These are phyloP conservation scores for Alethe castanea DNA, from an alignment of 2,113 vertebrate genomes.

Conservation along the genomic window DNA sequence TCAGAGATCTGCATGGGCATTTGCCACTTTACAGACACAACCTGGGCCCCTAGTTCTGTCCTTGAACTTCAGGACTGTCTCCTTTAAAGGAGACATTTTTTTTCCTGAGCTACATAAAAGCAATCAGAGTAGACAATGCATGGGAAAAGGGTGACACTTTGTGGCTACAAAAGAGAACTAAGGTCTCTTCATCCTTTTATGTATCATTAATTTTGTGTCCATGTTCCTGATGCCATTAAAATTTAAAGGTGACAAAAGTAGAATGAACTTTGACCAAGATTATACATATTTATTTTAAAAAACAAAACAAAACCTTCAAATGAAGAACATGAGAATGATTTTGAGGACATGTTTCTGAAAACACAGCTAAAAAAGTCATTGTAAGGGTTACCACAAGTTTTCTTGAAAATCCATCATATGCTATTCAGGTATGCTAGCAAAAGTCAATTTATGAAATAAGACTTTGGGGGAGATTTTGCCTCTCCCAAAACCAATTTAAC, in stretches of 20 bases:
- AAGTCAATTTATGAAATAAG: background rate
- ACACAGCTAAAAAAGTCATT: background rate
- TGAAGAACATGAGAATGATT: background rate
- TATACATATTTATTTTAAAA: background rate
- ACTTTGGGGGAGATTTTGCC: background rate
- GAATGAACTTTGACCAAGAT: background rate
- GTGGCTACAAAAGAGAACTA: slow-evolving; percentile 43
- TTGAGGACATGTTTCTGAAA: background rate
- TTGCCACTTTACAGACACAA: background rate
- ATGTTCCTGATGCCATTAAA: background rate
- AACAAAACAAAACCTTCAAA: background rate
- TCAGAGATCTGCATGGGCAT: background rate
- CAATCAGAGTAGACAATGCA: background rate
- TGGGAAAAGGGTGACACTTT: slow-evolving; percentile 63
- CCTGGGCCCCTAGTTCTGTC: background rate
- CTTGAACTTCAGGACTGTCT: background rate
- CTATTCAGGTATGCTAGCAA: background rate
- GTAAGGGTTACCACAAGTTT: background rate
- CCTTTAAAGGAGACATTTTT: slow-evolving; percentile 19
- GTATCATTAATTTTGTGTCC: background rate
- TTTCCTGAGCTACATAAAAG: background rate
- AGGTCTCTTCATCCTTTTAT: background rate
- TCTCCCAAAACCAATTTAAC: background rate
- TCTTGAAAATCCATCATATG: background rate
- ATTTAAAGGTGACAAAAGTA: background rate